Conservation (phyloP, 2,113 vertebrate genomes). For the Ramphastos sulfuratus region DNA sequence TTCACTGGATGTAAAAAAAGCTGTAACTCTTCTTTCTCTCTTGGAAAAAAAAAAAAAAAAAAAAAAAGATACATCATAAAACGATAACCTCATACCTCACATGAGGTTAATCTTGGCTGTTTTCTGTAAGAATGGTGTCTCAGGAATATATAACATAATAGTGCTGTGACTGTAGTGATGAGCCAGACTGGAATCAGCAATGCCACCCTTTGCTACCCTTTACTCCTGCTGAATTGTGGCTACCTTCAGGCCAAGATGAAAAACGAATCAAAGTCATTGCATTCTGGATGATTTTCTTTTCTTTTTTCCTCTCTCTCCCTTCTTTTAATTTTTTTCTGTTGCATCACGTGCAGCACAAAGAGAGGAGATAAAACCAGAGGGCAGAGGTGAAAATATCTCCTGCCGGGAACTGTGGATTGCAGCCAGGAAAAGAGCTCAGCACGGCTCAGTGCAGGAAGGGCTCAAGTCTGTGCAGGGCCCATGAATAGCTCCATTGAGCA, state of each 20-base stretch:
- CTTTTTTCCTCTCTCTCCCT: neutral
- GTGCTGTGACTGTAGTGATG: neutral
- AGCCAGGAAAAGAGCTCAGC: conserved; percentile 21
- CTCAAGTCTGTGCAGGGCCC: neutral
- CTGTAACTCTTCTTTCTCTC: conserved; percentile 58
- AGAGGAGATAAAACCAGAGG: conserved; percentile 7
- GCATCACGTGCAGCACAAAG: neutral
- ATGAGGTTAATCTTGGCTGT: neutral
- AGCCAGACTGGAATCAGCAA: neutral
- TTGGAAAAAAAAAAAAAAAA: neutral
- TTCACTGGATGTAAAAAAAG: conserved; percentile 74
- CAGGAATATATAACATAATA: neutral
- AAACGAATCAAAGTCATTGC: conserved; percentile 22
- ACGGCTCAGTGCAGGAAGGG: neutral
- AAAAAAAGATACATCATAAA: conserved; percentile 17
- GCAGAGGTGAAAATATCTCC: conserved; percentile 36
- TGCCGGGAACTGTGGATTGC: neutral
- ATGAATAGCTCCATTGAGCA: conserved; percentile 56
- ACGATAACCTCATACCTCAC: neutral
- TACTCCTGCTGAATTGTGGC: neutral
- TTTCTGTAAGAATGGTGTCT: neutral
- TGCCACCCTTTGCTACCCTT: conserved; percentile 8
- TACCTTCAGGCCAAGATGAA: neutral
- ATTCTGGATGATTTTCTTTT: neutral
- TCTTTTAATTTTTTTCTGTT: neutral